Base-by-base conservation (phyloP, 1,140 invertebrate species). In the Hypothenemus hampei region DNA sequence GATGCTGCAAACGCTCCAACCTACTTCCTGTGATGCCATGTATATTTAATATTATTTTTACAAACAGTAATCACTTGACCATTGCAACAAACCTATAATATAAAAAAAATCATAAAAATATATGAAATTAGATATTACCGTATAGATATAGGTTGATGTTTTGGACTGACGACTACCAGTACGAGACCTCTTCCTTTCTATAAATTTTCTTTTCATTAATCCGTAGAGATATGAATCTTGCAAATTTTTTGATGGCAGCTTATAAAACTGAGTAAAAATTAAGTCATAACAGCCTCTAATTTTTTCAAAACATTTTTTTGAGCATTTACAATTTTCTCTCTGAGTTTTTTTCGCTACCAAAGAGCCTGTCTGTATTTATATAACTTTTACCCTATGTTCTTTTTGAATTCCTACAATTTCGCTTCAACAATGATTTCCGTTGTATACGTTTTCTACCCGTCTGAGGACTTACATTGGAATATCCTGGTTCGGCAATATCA, bases 201-300 rank as follows among this genome's bases (percentile, higher is more conserved):
- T 1, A 31, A 31, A 31, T 8, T 31, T 31, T 2, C 10, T 31
- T 31, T 31, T 3, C n/a, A 37, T 37, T 37, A 37, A 16, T 16
- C 15, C 35, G 35, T 37, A 37, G 7, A 37, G 15, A 37, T 37
- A 37, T 6, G 35, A 37, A 15, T 37, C 35, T 37, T 37, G 35
- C 35, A 37, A 37, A 37, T 37, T 16, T 37, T 37, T 37, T 37
- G 35, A 37, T 6, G 8, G 35, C 15, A 37, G 7, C 15, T 37
- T 16, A 37, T 37, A 7, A 37, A 37, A 37, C 15, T 37, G 5
- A 6, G 15, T 37, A 16, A 37, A 37, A 37, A 37, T 37, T 37
- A 37, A 8, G 6, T 37, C 35, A 37, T 15, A 16, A 16, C 15
- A 6, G 5, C 15, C 35, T 37, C 35, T 16, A 8, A 37, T 37